Conservation (phyloP, 2,113 vertebrate genomes). For the Amblyornis subalaris region DNA sequence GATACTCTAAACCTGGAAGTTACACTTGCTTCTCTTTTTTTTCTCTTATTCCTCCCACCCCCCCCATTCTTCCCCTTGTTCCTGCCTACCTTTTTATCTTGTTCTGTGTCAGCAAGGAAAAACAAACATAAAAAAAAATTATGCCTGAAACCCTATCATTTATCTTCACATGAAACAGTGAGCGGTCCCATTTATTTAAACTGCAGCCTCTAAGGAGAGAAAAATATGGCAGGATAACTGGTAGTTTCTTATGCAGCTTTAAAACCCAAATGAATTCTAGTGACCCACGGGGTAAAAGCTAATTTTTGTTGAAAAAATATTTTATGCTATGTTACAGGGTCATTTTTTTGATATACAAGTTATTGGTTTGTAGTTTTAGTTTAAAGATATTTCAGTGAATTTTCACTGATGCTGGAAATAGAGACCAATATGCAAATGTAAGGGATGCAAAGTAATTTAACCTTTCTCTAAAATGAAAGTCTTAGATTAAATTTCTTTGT, state of each 20-base stretch:
- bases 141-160: not conserved
- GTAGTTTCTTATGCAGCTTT: not conserved
- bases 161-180: not conserved
- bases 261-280: not conserved
- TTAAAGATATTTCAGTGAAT: not conserved
- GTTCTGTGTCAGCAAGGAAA: not conserved
- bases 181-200: not conserved
- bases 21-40: not conserved
- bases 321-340: not conserved
- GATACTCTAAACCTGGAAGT: not conserved
- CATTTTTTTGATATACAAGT: not conserved
- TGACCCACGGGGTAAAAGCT: not conserved
- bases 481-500: not conserved
- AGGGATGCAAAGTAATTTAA: not conserved
- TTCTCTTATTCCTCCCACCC: rapidly evolving
- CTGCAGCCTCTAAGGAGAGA: not conserved
- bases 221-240: not conserved
- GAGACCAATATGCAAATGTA: not conserved
- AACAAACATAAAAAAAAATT: not conserved
- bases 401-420: not conserved
- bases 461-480: not conserved
- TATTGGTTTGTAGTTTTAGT: not conserved
- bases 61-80: not conserved
- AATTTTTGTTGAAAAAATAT: not conserved
- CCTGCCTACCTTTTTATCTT: not conserved